Conservation (phyloP, 2,888 invertebrate species). For the Lasioglossum pauxillum region DNA sequence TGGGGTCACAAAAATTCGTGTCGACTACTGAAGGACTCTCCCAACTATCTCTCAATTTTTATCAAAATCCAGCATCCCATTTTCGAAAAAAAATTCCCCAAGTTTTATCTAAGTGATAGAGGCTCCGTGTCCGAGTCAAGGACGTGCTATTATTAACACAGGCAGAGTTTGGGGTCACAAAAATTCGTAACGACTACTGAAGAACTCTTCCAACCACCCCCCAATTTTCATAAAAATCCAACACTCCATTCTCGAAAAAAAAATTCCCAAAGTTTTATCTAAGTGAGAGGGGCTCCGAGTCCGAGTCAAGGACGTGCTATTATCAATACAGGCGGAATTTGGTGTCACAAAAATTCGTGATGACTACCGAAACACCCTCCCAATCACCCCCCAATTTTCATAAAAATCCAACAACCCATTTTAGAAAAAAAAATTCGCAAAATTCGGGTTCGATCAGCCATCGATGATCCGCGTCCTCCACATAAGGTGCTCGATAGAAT, state of each 20-base stretch:
- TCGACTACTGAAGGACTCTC: background rate
- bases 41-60: background rate
- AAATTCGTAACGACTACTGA: background rate
- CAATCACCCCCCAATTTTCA: background rate
- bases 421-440: background rate
- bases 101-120: no score
- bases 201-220: fast-evolving
- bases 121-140: no score
- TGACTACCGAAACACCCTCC: background rate
- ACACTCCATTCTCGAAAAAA: background rate
- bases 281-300: background rate
- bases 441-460: background rate
- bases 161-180: background rate
- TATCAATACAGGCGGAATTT: background rate
- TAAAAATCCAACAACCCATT: fast-evolving
- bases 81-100: background rate
- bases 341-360: background rate
- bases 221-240: background rate
- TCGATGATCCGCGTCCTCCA: background rate
- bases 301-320: no score
- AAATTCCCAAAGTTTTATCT: background rate
- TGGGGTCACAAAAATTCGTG: background rate
- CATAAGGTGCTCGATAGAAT: conserved; percentile 1
- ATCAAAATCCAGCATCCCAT: fast-evolving
- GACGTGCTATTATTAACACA: no score